phyloP scores from a whole-genome alignment of 1,140 invertebrate genomes.

The Potamilus streckersoni region DNA sequence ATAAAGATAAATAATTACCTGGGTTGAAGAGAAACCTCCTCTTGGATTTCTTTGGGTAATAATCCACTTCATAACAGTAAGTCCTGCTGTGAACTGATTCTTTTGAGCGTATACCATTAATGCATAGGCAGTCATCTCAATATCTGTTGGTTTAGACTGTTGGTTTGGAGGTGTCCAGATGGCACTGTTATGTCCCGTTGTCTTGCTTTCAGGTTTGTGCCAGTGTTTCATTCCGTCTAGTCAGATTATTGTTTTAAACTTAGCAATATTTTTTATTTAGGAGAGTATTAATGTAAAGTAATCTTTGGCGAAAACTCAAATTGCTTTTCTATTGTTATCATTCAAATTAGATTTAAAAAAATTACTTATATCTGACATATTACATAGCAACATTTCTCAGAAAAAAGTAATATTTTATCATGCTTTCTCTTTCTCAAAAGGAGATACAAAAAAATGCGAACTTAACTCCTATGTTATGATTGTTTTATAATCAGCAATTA shows the following conservation, averaged over 20 bases:
- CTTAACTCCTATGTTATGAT: too few species aligned
- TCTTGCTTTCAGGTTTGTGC: constrained; percentile 66
- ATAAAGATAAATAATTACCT: constrained; percentile 37
- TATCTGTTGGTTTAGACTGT: constrained; percentile 77
- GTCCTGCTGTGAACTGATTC: constrained; percentile 65
- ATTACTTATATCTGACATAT: too few species aligned
- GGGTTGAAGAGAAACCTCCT: constrained; percentile 85
- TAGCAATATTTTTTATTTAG: background rate
- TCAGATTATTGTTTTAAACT: constrained; percentile 25
- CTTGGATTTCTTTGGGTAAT: constrained; percentile 82
- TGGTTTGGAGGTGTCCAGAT: constrained; percentile 55
- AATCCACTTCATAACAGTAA: constrained; percentile 88
- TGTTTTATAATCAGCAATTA: too few species aligned
- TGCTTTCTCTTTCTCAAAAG: too few species aligned
- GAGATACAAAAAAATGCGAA: too few species aligned
- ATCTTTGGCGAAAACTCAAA: too few species aligned
- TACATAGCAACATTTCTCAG: too few species aligned
- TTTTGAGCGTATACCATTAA: constrained; percentile 73
- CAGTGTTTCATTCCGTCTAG: constrained; percentile 80
- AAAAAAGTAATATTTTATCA: too few species aligned
- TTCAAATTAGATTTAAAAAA: too few species aligned
- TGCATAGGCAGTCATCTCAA: constrained; percentile 89
- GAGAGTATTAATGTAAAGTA: background rate
- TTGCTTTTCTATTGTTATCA: too few species aligned
- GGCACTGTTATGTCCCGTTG: constrained; percentile 13